These are phyloP conservation scores for Agapostemon virescens DNA, from an alignment of 2,888 invertebrate species.

Conservation along the genomic window DNA sequence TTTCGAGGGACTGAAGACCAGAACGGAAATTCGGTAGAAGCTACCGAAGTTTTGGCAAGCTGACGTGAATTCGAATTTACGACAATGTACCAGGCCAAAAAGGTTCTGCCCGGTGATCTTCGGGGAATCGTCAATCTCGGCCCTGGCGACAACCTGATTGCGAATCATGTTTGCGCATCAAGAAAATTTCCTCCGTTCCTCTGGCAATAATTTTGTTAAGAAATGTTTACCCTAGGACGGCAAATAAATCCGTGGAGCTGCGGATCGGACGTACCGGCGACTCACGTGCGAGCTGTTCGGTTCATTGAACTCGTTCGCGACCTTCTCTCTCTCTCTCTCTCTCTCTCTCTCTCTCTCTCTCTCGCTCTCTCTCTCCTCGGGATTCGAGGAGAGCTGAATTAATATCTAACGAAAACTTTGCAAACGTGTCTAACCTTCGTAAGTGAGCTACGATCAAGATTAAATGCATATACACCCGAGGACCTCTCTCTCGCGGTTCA, in stretches of 20 bases:
- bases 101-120: constrained; percentile 10
- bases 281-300: constrained; percentile 14
- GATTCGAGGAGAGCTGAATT: constrained; percentile 43
- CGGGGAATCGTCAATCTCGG: constrained; percentile 4
- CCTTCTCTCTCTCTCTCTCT: constrained; percentile 39
- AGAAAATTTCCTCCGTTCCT: not conserved
- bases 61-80: constrained; percentile 25
- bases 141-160: constrained; percentile 19
- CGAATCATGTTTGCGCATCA: constrained; percentile 16
- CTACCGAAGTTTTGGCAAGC: constrained; percentile 4
- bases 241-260: constrained; percentile 33
- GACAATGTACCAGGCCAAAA: constrained; percentile 1
- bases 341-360: not conserved
- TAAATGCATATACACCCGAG: constrained; percentile 22
- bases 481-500: constrained; percentile 25
- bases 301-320: constrained; percentile 50
- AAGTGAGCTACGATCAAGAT: constrained; percentile 49
- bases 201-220: constrained; percentile 27
- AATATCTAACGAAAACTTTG: constrained; percentile 51
- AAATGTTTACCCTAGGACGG: constrained; percentile 29
- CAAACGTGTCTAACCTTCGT: constrained; percentile 34
- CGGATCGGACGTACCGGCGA: constrained; percentile 2
- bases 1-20: not conserved
- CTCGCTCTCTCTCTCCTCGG: not conserved
- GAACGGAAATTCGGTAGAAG: not conserved